A percentile compares a stretch with the other conserved stretches of the same genome.
These are phyloP conservation scores for Drosophila elegans DNA, from an alignment of 1,140 invertebrate species.

Conservation along the genomic window DNA sequence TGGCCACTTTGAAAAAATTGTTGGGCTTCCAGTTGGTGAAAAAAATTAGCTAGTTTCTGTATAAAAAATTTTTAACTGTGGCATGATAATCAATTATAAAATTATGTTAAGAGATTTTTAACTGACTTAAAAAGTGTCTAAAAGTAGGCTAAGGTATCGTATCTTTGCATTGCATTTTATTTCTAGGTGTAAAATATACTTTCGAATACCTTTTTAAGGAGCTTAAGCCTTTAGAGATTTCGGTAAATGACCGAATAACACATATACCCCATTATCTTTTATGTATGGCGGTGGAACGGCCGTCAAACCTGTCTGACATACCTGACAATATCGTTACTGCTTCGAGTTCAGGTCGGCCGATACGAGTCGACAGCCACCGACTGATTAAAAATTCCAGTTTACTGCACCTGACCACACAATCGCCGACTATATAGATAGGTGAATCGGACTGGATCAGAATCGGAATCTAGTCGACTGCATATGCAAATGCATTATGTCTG, in stretches of 20 bases:
- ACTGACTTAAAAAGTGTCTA: background rate
- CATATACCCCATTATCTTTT: background rate
- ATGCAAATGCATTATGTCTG: conserved; percentile 55
- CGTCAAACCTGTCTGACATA: conserved; percentile 24
- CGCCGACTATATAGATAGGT: conserved; percentile 9
- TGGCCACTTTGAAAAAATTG: too few species aligned
- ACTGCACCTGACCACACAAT: conserved; percentile 62
- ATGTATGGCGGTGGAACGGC: background rate
- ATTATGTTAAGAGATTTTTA: background rate
- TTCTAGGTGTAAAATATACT: too few species aligned
- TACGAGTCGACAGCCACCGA: conserved; percentile 57
- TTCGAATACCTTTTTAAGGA: too few species aligned
- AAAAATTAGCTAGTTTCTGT: too few species aligned
- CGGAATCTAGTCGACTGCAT: conserved; percentile 17
- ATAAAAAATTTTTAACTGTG: background rate
- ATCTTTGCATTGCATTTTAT: too few species aligned
- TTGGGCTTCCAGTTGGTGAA: too few species aligned
- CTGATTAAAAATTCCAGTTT: conserved; percentile 70
- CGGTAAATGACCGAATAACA: background rate
- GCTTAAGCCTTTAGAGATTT: background rate
- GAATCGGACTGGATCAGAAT: conserved; percentile 15
- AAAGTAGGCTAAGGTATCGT: background rate
- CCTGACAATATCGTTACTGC: conserved; percentile 2
- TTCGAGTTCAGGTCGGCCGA: conserved; percentile 59
- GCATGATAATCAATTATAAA: too few species aligned